These are phyloP conservation scores for Muraenolepis orangiensis DNA, from an alignment of 2,797 vertebrate species.

Conservation along the genomic window DNA sequence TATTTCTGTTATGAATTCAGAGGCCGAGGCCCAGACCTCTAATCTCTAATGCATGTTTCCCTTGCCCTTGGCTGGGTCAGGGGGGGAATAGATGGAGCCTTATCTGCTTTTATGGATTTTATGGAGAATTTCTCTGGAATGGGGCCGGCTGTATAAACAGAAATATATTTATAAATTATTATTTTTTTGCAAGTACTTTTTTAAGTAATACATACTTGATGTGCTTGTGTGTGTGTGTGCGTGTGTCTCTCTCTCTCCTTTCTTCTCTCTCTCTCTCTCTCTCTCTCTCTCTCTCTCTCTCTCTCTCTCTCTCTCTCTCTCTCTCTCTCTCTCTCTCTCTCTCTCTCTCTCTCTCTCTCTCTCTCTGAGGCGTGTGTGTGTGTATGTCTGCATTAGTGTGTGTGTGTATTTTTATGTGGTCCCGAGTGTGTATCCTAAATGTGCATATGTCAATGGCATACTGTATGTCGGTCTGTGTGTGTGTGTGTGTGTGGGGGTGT, in stretches of 20 bases:
- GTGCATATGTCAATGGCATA: not conserved
- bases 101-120: constrained; percentile 74
- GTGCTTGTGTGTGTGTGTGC: constrained; percentile 17
- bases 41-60: constrained; percentile 76
- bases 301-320: too few species aligned
- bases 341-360: too few species aligned
- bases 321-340: too few species aligned
- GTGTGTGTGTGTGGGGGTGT: not conserved
- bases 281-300: too few species aligned
- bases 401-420: not conserved
- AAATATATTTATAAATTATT: not conserved
- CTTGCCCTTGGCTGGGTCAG: constrained; percentile 71
- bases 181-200: not conserved
- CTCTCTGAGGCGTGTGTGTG: not conserved
- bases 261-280: too few species aligned
- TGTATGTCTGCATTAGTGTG: too few species aligned
- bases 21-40: constrained; percentile 56
- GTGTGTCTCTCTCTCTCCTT: not conserved
- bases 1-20: constrained; percentile 64
- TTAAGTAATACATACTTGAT: constrained; percentile 5
- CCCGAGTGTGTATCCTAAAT: not conserved
- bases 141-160: constrained; percentile 15
- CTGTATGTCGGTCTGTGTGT: not conserved
- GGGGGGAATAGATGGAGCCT: constrained; percentile 71
- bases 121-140: constrained; percentile 65